Evolutionary conservation across 2,888 invertebrate species (phyloP), one percentile per base, ranked within the genome.

Genomic region (Heliconius hortense): DNA sequence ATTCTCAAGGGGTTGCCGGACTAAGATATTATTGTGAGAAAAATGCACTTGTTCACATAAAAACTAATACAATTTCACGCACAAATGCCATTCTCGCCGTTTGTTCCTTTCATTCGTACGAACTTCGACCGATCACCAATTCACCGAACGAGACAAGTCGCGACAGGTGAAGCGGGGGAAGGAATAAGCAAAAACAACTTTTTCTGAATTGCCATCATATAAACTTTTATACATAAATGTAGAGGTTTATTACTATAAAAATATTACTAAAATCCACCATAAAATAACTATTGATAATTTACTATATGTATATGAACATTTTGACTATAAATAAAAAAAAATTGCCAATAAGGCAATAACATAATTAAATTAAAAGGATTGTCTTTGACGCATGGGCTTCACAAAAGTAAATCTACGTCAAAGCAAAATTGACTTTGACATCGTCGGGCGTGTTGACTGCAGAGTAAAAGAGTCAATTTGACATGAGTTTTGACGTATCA

Each of bases 41-140:
- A 86, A 89, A 89, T 88, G 85, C 89, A 89, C 85, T 89, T 87
- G 84, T 89, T 91, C 89, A 88, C 89, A 89, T 84, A 91, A 91
- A 90, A 92, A 90, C 85, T 86, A 84, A 86, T 87, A 87, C 84
- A 91, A 89, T 90, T 91, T 89, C 88, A 91, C 89, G 87, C 88
- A 89, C 86, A 92, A 91, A 91, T 89, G 86, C 90, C 88, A 90
- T 88, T 89, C 89, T 88, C 80, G 80, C 81, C 86, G 85, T 80
- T 84, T 82, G 81, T 77, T 81, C 85, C 82, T 85, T 87, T 87
- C 85, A 84, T 86, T 86, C 84, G 81, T 85, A 79, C 79, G 80
- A 77, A 78, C 78, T 80, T 78, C 79, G 79, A 80, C 80, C 76
- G 79, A 77, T 72, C 76, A 79, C 70, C 71, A 75, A 77, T 76